phyloP scores from a whole-genome alignment of 2,113 vertebrate genomes.

The Ivindomyrus marchei region DNA sequence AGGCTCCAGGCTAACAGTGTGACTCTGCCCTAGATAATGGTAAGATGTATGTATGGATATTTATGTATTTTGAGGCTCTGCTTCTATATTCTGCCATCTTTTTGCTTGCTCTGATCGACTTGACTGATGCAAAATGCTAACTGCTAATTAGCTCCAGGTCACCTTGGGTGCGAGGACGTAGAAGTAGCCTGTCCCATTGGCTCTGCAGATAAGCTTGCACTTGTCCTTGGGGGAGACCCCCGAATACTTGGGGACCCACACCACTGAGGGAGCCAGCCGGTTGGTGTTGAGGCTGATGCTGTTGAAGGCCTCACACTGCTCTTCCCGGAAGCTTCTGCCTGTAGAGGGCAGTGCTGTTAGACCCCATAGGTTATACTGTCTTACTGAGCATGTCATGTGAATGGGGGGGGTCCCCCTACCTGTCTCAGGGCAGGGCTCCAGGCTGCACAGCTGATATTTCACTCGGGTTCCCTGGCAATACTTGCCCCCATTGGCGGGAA shows the following conservation, averaged over 20 bases:
- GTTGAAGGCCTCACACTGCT: conserved; percentile 85
- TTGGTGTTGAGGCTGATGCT: conserved; percentile 87
- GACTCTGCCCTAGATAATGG: neutral
- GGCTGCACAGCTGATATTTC: conserved; percentile 89
- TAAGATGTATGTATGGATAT: neutral
- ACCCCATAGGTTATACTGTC: neutral
- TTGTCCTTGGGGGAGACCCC: conserved; percentile 82
- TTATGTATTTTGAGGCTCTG: neutral
- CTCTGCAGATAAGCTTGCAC: conserved; percentile 92
- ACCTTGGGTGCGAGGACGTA: conserved; percentile 91
- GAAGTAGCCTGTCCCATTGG: conserved; percentile 94
- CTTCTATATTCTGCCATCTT: neutral
- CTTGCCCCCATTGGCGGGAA: conserved; percentile 81
- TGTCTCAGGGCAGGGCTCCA: conserved; percentile 73
- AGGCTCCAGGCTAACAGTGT: neutral
- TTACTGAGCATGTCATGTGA: neutral
- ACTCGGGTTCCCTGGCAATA: conserved; percentile 89
- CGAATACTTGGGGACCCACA: conserved; percentile 96
- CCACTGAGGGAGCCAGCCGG: conserved; percentile 71
- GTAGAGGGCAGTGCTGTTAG: neutral
- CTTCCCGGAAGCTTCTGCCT: conserved; percentile 74
- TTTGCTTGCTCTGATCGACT: neutral
- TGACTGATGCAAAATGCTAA: neutral
- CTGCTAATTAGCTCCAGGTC: conserved; percentile 24
- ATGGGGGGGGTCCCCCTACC: conserved; percentile 52